Evolutionary conservation across 2,797 vertebrate species (phyloP), one percentile per base, ranked within the genome.

Genomic region (Acipenser ruthenus): DNA sequence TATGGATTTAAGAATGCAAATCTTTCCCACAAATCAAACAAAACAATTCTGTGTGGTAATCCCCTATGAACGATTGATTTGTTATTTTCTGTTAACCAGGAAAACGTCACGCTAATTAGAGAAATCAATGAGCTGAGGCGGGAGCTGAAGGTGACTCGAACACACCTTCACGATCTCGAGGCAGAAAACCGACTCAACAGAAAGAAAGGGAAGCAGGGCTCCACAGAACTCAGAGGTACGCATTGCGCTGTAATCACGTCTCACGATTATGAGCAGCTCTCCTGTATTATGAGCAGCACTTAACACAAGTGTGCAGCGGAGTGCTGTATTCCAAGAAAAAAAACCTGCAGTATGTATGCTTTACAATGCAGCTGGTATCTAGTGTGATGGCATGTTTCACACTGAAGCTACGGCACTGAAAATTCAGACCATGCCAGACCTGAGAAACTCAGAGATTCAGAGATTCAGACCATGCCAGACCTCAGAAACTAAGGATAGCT

Each of bases 111-210:
- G 65, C 85, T 96, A 69, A 92, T 95, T 60, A 88, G 90, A 37
- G 94, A 94, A 77, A 90, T 94, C 63, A 96, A 96, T 55, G 79
- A 93, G 3, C 80, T 95, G 74, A 69, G 93, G 0, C 81, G 82
- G 68, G 93, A 96, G 70, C 82, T 97, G 75, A 84, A 75, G 60
- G 12, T 76, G 15, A 75, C 78, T 8, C 88, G 81, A 3, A 68
- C 71, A 6, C 87, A 89, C 72, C 69, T 87, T 50, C 89, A 84
- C 65, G 80, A 89, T 6, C 77, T 86, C 65, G 82, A 71, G 79
- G 78, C 75, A 62, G 76, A 79, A 67, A n/a, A 72, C 58, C 11
- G 50, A 7, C 1, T 52, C 0, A 8, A 49, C 6, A 83, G 77
- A 70, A 80, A 60, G 70, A 61, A 73, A 63, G 73, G 63, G 37